Conservation (phyloP, 2,113 vertebrate genomes). For the Rostratula benghalensis region DNA sequence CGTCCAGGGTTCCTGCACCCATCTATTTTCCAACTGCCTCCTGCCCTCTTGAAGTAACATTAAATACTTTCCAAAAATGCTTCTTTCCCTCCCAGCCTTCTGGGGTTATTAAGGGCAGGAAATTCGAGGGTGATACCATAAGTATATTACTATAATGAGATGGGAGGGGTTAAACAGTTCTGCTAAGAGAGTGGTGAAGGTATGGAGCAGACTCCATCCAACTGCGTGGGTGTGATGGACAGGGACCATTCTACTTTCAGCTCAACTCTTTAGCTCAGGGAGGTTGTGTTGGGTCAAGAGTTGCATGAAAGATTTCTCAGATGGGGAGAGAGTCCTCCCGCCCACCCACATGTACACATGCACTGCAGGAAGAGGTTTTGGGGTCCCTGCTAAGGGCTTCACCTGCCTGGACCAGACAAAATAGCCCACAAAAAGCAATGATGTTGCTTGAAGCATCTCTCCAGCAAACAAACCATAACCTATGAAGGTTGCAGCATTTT, state of each 20-base stretch:
- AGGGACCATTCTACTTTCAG: neutral
- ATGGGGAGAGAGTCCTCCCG: neutral
- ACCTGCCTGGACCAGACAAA: neutral
- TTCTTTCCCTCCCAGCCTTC: slow-evolving; percentile 43
- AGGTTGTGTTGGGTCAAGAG: neutral
- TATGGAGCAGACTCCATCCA: slow-evolving; percentile 14
- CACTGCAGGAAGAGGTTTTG: neutral
- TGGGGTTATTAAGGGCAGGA: slow-evolving; percentile 53
- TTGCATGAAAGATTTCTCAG: neutral
- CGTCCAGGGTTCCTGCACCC: neutral
- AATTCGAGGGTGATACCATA: slow-evolving; percentile 58
- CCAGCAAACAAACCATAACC: neutral
- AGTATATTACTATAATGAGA: slow-evolving; percentile 56
- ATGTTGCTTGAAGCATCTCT: neutral
- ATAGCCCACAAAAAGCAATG: neutral
- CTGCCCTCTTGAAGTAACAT: slow-evolving; percentile 7
- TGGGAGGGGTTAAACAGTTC: slow-evolving; percentile 47
- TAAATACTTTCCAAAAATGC: slow-evolving; percentile 18
- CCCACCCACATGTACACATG: rapidly evolving
- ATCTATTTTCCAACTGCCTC: neutral
- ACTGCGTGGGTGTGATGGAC: slow-evolving; percentile 36
- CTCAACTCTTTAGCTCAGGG: neutral
- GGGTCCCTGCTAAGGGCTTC: neutral
- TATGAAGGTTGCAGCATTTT: neutral
- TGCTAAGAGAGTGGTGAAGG: neutral